Evolutionary conservation across 2,113 vertebrate species (phyloP).

Genomic region (Propithecus coquereli): DNA sequence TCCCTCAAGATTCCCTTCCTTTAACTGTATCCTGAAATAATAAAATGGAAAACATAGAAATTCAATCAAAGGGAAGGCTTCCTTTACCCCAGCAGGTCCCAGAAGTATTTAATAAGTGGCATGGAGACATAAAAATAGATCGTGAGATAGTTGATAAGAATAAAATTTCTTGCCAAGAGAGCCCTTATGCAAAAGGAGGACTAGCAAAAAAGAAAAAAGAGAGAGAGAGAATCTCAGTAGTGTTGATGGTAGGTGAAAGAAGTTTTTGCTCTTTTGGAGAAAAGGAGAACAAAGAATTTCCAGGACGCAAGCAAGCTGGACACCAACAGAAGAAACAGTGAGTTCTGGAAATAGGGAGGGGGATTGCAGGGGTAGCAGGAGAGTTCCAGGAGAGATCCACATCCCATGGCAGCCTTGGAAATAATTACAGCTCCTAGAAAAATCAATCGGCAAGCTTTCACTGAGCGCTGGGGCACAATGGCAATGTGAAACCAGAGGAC

Average conservation of each 20-base stretch:
- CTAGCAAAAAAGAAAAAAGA: background rate
- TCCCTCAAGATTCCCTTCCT: background rate
- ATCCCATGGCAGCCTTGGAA: background rate
- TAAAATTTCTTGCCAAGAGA: background rate
- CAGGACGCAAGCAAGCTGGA: background rate
- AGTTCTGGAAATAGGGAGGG: too few species aligned
- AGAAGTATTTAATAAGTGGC: slow-evolving; percentile 20
- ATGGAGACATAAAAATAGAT: slow-evolving; percentile 44
- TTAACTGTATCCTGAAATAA: background rate
- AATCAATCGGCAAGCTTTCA: slow-evolving; percentile 32
- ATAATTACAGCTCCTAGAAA: slow-evolving; percentile 29
- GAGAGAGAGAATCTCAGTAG: background rate
- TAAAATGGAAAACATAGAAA: slow-evolving; percentile 38
- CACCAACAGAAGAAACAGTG: background rate
- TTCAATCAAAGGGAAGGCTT: background rate
- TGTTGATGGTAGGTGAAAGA: background rate
- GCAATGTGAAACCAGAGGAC: background rate
- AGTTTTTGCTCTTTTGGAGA: background rate
- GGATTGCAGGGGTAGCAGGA: background rate
- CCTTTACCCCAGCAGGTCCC: background rate
- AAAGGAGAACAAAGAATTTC: background rate
- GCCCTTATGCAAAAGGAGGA: background rate
- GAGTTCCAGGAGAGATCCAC: background rate
- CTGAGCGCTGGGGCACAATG: background rate
- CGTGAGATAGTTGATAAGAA: background rate